phyloP scores from a whole-genome alignment of 2,113 vertebrate species.

The Dissostichus mawsoni region DNA sequence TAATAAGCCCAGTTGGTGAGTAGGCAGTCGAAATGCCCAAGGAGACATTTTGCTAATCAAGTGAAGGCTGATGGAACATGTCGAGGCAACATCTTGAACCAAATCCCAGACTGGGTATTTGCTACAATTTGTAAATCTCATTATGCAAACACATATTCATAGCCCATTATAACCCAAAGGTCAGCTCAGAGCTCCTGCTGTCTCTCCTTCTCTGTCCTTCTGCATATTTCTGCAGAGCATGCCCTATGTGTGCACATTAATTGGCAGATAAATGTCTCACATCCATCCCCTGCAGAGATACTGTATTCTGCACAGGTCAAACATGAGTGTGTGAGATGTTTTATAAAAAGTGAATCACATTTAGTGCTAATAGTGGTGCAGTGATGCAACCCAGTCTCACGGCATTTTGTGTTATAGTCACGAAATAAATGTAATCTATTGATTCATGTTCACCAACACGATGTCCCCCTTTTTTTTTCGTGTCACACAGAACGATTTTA shows the following conservation, averaged over 20 bases:
- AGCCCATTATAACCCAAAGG: conserved; percentile 54
- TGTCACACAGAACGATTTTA: no score
- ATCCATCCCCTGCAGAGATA: neutral
- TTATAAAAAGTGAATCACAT: no score
- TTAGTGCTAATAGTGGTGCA: no score
- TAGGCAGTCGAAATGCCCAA: conserved; percentile 12
- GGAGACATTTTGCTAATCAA: conserved; percentile 42
- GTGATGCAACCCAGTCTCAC: no score
- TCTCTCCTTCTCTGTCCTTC: conserved; percentile 7
- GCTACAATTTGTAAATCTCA: conserved; percentile 57
- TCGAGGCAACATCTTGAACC: conserved; percentile 34
- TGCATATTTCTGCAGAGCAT: conserved; percentile 14
- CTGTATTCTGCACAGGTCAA: neutral
- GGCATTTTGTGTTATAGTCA: no score
- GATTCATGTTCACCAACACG: no score
- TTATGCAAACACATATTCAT: conserved; percentile 46
- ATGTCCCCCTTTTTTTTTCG: no score
- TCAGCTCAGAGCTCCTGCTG: conserved; percentile 40
- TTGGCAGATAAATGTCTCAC: conserved; percentile 2
- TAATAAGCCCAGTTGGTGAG: conserved; percentile 5
- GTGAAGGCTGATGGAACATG: conserved; percentile 17
- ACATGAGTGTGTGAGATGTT: no score
- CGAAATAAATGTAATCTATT: no score
- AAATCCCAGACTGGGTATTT: conserved; percentile 38
- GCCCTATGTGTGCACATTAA: conserved; percentile 13